Base-by-base conservation (phyloP, 2,797 vertebrate species). In the Arctocebus calabarensis region DNA sequence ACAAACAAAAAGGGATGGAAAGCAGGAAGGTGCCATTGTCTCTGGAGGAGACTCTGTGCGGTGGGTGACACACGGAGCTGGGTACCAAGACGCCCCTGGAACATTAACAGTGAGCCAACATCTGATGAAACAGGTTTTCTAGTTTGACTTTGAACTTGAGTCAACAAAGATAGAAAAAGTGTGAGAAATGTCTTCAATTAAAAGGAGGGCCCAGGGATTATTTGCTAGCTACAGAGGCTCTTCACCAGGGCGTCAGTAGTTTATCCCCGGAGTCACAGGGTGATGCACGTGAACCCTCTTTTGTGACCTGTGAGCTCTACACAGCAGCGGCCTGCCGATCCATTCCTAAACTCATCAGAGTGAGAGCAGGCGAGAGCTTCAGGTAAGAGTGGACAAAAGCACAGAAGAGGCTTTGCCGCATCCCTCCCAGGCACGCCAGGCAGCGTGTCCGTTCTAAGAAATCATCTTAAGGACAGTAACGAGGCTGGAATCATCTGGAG, bases 61-160 rank as follows among this genome's bases (percentile, higher is more conserved):
- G 0, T 64, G 74, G 61, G 37, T 64, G 52, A 88, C 32, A 27
- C 43, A 34, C 32, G 0, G 9, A 4, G 27, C 32, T 27, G 23
- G 40, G 94, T 91, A 34, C 1, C 0, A 7, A 81, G 90, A 68
- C 73, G 3, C 0, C 92, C 71, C 96, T 85, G 0, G 19, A 87
- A 64, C 92, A 86, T 68, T 48, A 96, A 94, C 59, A 81, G 94
- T 37, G 85, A 97, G 96, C 81, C 79, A 32, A 55, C 97, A 96
- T 97, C 97, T 97, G 97, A 98, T 97, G 97, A 97, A 98, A 97
- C 95, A 97, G 94, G 77, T 97, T 97, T 97, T 91, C 94, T 61
- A 81, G 87, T 61, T 95, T 97, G 97, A 90, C 96, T 98, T 97
- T 97, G 97, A 98, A 97, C 90, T 96, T 96, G 96, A 90, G 92